Evolutionary conservation across 1,140 invertebrate genomes (phyloP).

Genomic region (Dryas iulia): DNA sequence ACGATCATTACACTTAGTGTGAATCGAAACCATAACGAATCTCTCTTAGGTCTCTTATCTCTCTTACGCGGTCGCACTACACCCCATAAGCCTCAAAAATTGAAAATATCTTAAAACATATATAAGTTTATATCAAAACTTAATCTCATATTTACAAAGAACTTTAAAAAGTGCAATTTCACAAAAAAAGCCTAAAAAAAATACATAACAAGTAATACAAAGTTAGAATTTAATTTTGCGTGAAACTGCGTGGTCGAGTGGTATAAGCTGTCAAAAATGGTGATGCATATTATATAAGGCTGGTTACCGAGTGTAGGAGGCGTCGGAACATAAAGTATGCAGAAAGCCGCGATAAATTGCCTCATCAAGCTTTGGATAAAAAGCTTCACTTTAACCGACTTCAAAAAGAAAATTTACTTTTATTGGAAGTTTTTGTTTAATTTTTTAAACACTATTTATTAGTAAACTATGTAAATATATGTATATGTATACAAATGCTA

Average conservation of each 20-base stretch:
- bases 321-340: conserved; percentile 11
- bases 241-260: background rate
- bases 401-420: background rate
- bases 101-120: too few species aligned
- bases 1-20: too few species aligned
- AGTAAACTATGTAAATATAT: too few species aligned
- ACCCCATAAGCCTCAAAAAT: too few species aligned
- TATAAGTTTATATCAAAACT: too few species aligned
- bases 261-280: conserved; percentile 6
- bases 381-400: background rate
- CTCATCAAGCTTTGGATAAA: background rate
- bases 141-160: too few species aligned
- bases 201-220: background rate
- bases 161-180: background rate
- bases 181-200: background rate
- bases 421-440: background rate
- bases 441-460: too few species aligned
- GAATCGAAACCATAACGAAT: too few species aligned
- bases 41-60: too few species aligned
- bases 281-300: conserved; percentile 1
- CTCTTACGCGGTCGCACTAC: too few species aligned
- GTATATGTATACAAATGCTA: too few species aligned
- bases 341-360: conserved; percentile 9
- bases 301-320: background rate
- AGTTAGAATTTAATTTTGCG: background rate